phyloP scores from a whole-genome alignment of 2,113 vertebrate genomes.

The Cichladusa arquata region DNA sequence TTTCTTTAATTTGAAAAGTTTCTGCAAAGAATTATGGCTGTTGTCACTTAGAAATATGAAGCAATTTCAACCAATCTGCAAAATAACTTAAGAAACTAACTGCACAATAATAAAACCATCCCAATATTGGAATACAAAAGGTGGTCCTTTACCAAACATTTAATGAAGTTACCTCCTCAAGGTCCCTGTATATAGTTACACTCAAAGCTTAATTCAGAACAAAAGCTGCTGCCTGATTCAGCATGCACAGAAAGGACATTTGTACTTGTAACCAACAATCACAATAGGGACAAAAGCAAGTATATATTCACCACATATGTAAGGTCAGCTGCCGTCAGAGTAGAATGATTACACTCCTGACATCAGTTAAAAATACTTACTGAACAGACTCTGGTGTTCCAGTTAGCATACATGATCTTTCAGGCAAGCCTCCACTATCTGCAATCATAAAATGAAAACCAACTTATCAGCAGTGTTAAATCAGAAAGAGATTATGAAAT shows the following conservation, averaged over 20 bases:
- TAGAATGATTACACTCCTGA: neutral
- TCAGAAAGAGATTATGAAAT: neutral
- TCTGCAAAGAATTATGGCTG: neutral
- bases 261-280: neutral
- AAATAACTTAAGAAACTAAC: neutral
- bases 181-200: neutral
- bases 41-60: neutral
- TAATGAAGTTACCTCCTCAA: neutral
- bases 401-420: conserved; percentile 93
- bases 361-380: conserved; percentile 75
- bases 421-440: conserved; percentile 97
- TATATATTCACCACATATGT: fast-evolving
- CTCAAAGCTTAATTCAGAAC: neutral
- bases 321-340: neutral
- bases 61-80: neutral
- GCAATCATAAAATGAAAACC: neutral
- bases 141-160: neutral
- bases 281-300: neutral
- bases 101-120: neutral
- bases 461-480: neutral
- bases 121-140: neutral
- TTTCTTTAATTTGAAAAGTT: neutral
- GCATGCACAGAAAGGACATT: neutral
- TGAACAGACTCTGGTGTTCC: conserved; percentile 91
- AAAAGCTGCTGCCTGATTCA: neutral